A percentile compares a stretch with the other conserved stretches of the same genome.
These are phyloP conservation scores for Heterocephalus glaber DNA, from an alignment of 2,113 vertebrate species.

Conservation along the genomic window DNA sequence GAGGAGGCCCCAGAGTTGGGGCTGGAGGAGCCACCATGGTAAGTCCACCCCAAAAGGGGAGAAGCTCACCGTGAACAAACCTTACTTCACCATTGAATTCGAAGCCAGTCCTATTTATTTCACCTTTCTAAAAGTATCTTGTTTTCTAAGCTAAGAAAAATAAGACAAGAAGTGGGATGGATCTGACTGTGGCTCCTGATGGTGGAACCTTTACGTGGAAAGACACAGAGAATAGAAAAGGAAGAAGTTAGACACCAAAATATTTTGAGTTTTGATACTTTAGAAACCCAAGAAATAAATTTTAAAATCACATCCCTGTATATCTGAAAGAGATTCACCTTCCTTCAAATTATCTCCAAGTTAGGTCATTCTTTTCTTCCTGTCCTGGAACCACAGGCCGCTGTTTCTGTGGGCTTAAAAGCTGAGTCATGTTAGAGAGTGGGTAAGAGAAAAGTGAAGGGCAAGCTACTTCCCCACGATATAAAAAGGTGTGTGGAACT, in stretches of 20 bases:
- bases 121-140: conserved; percentile 53
- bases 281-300: conserved; percentile 34
- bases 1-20: background rate
- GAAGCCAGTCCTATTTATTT: background rate
- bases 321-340: background rate
- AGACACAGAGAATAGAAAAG: background rate
- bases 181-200: background rate
- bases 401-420: background rate
- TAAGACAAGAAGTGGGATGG: conserved; percentile 27
- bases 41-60: background rate
- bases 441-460: background rate
- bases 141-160: conserved; percentile 50
- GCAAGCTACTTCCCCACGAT: background rate
- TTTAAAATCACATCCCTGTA: background rate
- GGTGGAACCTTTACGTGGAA: background rate
- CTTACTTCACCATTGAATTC: background rate
- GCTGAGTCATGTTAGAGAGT: background rate
- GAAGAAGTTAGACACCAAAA: background rate
- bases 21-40: background rate
- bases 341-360: background rate
- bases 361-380: background rate
- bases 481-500: conserved; percentile 22
- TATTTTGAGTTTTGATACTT: background rate
- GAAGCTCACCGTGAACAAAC: background rate
- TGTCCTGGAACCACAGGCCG: background rate